These are phyloP conservation scores for Eretmodus cyanostictus DNA, from an alignment of 2,113 vertebrate genomes.

Conservation along the genomic window DNA sequence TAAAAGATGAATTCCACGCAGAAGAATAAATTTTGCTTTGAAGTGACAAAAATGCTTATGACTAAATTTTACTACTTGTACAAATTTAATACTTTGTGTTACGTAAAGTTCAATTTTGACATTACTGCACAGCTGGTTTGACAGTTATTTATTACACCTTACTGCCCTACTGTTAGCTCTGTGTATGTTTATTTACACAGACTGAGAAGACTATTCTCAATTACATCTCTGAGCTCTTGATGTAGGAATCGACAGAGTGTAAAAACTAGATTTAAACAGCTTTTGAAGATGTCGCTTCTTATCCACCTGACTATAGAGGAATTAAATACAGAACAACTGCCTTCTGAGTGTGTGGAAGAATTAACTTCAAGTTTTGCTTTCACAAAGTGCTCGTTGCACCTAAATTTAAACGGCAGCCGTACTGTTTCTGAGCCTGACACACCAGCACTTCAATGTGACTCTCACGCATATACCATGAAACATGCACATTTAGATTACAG, in stretches of 20 bases:
- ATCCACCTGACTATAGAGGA: not conserved
- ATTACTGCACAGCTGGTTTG: not conserved
- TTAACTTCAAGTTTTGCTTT: slow-evolving; percentile 20
- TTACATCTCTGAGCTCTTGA: not conserved
- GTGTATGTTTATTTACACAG: slow-evolving; percentile 11
- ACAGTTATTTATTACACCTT: slow-evolving; percentile 32
- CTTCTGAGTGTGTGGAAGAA: not conserved
- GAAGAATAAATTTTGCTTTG: not conserved
- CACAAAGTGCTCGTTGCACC: not conserved
- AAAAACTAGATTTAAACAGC: not conserved
- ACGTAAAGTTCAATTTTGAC: not conserved
- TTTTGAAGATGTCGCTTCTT: slow-evolving; percentile 10
- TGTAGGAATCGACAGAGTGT: slow-evolving; percentile 1
- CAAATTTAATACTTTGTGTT: not conserved
- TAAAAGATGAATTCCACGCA: not conserved
- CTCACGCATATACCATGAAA: not conserved
- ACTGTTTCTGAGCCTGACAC: not conserved
- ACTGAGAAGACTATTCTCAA: not conserved
- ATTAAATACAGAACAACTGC: not conserved
- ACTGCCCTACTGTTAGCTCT: not conserved
- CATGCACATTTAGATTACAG: not conserved
- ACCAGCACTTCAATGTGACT: not conserved
- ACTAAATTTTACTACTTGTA: not conserved
- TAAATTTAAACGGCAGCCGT: not conserved
- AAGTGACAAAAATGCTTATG: slow-evolving; percentile 4